Evolutionary conservation across 2,888 invertebrate species (phyloP), one percentile per base, ranked within the genome.

Genomic region (Tanypteryx hageni): DNA sequence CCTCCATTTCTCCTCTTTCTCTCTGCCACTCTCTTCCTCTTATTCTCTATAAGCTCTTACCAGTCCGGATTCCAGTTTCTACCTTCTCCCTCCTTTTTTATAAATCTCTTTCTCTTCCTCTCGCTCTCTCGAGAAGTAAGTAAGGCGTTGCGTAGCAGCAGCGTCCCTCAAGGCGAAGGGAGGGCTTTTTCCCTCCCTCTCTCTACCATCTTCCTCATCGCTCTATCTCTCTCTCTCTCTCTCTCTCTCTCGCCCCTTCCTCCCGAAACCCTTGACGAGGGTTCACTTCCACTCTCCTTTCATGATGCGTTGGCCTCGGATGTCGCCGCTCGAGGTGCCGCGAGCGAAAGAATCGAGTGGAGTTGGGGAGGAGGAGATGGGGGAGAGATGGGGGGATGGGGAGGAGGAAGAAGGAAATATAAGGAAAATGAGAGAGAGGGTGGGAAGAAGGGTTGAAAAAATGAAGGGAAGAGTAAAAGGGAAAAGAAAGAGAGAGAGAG

Each of bases 261-360:
- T 58, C 59, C 31, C 61, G 44, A 89, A 89, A 44, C 64, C 64
- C 61, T 89, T 59, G 89, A 31, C 59, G 58, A 59, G 59, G 85
- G 85, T 83, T 83, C 56, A 83, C 57, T 83, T 83, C 57, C 83
- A 83, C 31, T 64, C 89, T 89, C 89, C 89, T 89, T 89, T 89
- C 89, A 64, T 44, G 89, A 59, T 31, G 59, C 59, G 58, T 59
- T 18, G 61, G 89, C 64, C 89, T 89, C 89, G 64, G 18, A 89
- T 89, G 31, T 89, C 89, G 22, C 89, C 89, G 8, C 89, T 61
- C 31, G n/a, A 64, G 89, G 57, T 57, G 22, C 58, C 85, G 58
- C 13, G 11, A 58, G 85, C 44, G 58, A 31, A 89, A 16, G 83
- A 10, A 18, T 83, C 83, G 56, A n/a, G 13, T n/a, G 44, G 8